Conservation (phyloP, 2,113 vertebrate genomes). For the Uria aalge region DNA sequence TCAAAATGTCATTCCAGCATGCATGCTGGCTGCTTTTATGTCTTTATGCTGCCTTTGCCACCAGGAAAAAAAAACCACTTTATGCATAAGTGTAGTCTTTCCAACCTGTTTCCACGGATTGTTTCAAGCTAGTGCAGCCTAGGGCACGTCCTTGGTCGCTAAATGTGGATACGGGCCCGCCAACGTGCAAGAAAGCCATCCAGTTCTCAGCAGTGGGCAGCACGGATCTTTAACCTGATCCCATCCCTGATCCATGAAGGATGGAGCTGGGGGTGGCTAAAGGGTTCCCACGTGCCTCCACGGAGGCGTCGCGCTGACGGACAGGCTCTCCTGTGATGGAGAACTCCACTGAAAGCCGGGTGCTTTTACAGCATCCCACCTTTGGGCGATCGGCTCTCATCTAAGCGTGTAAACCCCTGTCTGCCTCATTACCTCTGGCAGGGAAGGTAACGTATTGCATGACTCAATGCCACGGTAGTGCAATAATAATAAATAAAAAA, state of each 20-base stretch:
- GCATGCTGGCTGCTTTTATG: neutral
- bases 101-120: neutral
- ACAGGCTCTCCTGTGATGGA: rapidly evolving
- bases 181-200: no score
- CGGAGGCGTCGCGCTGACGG: rapidly evolving
- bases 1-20: neutral
- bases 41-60: neutral
- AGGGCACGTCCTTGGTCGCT: neutral
- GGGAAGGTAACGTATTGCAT: rapidly evolving
- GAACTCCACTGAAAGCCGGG: neutral
- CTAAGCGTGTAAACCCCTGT: neutral
- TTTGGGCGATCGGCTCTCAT: no score
- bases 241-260: rapidly evolving
- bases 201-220: neutral
- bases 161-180: rapidly evolving
- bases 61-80: neutral
- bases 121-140: neutral
- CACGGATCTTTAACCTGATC: rapidly evolving
- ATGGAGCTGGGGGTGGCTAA: neutral
- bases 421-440: neutral
- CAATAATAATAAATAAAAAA: no score
- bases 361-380: neutral
- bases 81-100: neutral
- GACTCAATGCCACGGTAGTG: no score
- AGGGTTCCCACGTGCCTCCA: neutral